phyloP scores from a whole-genome alignment of 2,113 vertebrate species.

The Tragelaphus imberbis region DNA sequence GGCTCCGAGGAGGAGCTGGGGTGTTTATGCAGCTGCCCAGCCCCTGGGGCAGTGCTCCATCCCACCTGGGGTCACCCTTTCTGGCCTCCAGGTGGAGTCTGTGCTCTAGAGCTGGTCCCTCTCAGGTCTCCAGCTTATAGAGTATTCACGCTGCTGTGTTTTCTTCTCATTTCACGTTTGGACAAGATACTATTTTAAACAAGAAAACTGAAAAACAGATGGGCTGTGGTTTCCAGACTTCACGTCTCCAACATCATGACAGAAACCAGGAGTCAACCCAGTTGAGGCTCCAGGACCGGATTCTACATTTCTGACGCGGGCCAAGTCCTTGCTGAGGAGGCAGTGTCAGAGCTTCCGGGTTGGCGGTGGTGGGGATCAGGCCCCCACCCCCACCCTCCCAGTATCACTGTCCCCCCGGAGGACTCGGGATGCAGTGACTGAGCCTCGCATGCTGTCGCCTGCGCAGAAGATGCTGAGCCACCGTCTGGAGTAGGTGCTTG shows the following conservation, averaged over 20 bases:
- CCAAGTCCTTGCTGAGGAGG: neutral
- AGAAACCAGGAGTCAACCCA: conserved; percentile 42
- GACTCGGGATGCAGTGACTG: neutral
- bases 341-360: neutral
- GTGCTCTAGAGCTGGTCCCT: neutral
- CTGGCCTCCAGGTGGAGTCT: conserved; percentile 34
- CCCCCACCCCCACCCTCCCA: neutral
- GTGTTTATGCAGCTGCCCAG: conserved; percentile 76
- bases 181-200: conserved; percentile 55
- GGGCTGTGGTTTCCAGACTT: conserved; percentile 44
- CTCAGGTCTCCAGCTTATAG: neutral
- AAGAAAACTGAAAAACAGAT: conserved; percentile 46
- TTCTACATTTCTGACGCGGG: conserved; percentile 9
- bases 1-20: neutral
- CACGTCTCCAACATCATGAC: conserved; percentile 39
- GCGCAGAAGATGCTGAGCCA: conserved; percentile 9
- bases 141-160: neutral
- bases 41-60: neutral
- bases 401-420: neutral
- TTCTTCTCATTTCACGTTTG: neutral
- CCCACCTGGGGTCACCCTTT: conserved; percentile 34
- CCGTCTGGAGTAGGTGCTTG: neutral
- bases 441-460: conserved; percentile 20
- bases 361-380: neutral
- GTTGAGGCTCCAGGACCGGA: conserved; percentile 35